Evolutionary conservation across 2,113 vertebrate species (phyloP).

Genomic region (Cricetomys ansorgei): DNA sequence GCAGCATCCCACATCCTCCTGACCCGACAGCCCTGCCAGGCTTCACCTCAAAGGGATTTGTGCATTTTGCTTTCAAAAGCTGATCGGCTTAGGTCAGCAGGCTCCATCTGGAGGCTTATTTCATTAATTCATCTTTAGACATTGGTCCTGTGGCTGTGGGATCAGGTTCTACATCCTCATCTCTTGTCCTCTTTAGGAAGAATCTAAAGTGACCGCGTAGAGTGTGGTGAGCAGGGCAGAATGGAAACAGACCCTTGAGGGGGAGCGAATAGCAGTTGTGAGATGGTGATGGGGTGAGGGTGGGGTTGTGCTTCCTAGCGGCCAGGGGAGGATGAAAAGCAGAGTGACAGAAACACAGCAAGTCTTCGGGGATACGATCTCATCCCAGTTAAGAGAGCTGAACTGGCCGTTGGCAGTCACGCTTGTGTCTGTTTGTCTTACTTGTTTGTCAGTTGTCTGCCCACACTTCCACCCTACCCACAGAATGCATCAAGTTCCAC

Average conservation of each 20-base stretch:
- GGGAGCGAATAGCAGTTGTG: background rate
- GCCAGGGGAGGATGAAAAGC: background rate
- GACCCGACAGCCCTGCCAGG: background rate
- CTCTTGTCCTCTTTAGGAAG: background rate
- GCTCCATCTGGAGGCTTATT: conserved; percentile 66
- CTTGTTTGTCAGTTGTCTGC: background rate
- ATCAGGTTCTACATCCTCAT: background rate
- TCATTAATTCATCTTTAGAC: conserved; percentile 57
- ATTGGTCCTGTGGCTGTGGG: background rate
- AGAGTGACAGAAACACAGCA: background rate
- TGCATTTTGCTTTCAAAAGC: conserved; percentile 48
- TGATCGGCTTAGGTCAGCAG: conserved; percentile 25
- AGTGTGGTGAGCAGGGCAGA: background rate
- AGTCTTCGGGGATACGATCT: background rate
- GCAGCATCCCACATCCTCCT: background rate
- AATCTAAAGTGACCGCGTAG: background rate
- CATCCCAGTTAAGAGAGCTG: background rate
- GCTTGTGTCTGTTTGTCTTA: background rate
- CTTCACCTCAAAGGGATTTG: background rate
- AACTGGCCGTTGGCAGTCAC: background rate
- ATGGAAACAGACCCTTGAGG: background rate
- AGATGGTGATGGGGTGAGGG: background rate
- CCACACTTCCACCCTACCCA: too few relatives aligned
- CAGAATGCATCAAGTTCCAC: background rate
- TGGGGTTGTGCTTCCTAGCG: background rate